These are phyloP conservation scores for Brachylomia viminalis DNA, from an alignment of 2,888 invertebrate genomes.

Conservation along the genomic window DNA sequence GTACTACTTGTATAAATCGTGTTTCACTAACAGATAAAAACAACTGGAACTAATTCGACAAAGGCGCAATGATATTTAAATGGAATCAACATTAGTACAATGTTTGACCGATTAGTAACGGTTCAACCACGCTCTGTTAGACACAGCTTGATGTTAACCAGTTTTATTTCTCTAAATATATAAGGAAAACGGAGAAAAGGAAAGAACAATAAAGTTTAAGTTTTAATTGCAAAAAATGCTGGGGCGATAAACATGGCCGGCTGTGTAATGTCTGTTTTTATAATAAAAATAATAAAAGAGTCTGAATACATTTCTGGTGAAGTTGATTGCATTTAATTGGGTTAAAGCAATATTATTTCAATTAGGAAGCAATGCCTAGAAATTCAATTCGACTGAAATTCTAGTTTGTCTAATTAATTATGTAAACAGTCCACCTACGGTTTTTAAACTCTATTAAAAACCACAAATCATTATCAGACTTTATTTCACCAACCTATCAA, in stretches of 20 bases:
- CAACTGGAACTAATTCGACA: constrained; percentile 40
- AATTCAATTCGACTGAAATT: neutral
- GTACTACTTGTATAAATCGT: constrained; percentile 20
- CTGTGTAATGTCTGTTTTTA: constrained; percentile 43
- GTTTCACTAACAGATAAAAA: constrained; percentile 44
- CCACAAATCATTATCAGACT: neutral
- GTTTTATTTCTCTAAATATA: constrained; percentile 19
- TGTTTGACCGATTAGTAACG: constrained; percentile 60
- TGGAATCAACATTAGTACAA: constrained; percentile 23
- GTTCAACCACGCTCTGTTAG: constrained; percentile 54
- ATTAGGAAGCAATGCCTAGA: constrained; percentile 4
- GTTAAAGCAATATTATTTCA: constrained; percentile 17
- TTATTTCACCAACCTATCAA: neutral
- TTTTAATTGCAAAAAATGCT: constrained; percentile 35
- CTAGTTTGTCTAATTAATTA: neutral
- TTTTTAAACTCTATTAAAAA: neutral
- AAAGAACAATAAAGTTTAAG: constrained; percentile 4
- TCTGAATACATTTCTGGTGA: neutral
- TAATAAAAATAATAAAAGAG: neutral
- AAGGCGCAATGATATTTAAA: constrained; percentile 41
- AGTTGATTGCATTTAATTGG: constrained; percentile 23
- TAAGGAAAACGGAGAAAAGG: constrained; percentile 14
- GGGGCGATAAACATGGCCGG: constrained; percentile 26
- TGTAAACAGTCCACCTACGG: neutral
- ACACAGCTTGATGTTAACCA: constrained; percentile 4